Base-by-base conservation (phyloP, 2,888 invertebrate genomes). In the Sussaba pulchella region DNA sequence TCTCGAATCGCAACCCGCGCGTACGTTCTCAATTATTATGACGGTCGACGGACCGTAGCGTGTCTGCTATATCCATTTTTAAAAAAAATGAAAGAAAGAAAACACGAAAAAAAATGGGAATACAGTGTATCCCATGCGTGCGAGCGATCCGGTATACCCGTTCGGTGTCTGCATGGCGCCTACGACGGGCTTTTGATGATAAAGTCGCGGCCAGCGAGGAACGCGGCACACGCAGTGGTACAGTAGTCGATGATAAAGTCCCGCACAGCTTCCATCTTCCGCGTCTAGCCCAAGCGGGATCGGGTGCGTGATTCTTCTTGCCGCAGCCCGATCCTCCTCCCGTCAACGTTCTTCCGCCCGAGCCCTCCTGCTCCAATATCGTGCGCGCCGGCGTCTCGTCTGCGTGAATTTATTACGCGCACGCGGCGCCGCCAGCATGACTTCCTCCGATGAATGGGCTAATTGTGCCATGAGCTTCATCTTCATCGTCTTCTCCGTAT, bases 371-470 rank as follows among this genome's bases (percentile, higher is more conserved):
- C 77, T 67, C 69, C 78, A 52, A 80, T 71, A 82, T 84, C 82
- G 85, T 83, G 72, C 41, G 77, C 43, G 64, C 36, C 66, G 69
- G 54, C 74, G 81, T 80, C 83, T 82, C 82, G 82, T 81, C 61
- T 39, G 81, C 83, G 76, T 74, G 84, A 85, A 85, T 85, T 86
- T 83, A 85, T 86, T 84, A 86, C 69, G 74, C 63, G 75, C 80
- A 77, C 63, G 81, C 79, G 80, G 82, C 82, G 76, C 78, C 78
- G 78, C 26, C 57, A 61, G 84, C 75, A 41, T 59, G 43, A 78
- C 72, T 41, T 31, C 67, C 59, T 80, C 82, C 88, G 88, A 90
- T 90, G 89, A 90, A 90, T 90, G 89, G 87, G 84, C 88, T 89
- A 89, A 90, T 90, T 90, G 90, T 90, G 84, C 84, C 78, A 63